Evolutionary conservation across 92 coral and sea anemone species (phyloP).

Genomic region (Phenganax stokvisi): DNA sequence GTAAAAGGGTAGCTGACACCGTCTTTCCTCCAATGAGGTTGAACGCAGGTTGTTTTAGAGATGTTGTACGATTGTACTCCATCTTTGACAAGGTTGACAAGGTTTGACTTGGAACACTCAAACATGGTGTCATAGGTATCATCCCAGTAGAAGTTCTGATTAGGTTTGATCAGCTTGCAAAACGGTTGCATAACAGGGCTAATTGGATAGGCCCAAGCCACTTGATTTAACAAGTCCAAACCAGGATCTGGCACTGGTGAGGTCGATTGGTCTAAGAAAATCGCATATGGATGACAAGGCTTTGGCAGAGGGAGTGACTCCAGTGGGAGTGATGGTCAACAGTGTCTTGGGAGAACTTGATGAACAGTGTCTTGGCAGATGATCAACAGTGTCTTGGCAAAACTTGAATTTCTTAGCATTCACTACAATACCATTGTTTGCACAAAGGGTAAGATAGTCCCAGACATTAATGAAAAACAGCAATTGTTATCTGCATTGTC

Average conservation of each 20-base stretch:
- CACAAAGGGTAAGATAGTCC: slow-evolving; percentile 7
- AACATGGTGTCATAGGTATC: neutral
- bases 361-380: neutral
- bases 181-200: neutral
- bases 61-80: neutral
- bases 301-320: slow-evolving; percentile 5
- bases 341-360: neutral
- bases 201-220: neutral
- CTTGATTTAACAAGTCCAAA: neutral
- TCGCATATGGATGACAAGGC: neutral
- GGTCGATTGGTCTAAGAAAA: neutral
- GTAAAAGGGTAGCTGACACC: neutral
- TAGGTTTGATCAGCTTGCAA: neutral
- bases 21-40: too few species aligned
- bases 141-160: slow-evolving; percentile 3
- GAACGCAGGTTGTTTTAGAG: too few species aligned
- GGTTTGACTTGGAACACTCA: neutral
- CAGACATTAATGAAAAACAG: slow-evolving; percentile 10
- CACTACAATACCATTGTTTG: neutral
- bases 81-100: neutral
- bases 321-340: slow-evolving; percentile 4
- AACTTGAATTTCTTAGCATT: slow-evolving; percentile 6
- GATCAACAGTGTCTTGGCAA: neutral
- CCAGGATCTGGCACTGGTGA: neutral
- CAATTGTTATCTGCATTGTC: slow-evolving; percentile 12